Evolutionary conservation across 2,888 invertebrate species (phyloP), one percentile per base, ranked within the genome.

Genomic region (Ptilodon capucinus): DNA sequence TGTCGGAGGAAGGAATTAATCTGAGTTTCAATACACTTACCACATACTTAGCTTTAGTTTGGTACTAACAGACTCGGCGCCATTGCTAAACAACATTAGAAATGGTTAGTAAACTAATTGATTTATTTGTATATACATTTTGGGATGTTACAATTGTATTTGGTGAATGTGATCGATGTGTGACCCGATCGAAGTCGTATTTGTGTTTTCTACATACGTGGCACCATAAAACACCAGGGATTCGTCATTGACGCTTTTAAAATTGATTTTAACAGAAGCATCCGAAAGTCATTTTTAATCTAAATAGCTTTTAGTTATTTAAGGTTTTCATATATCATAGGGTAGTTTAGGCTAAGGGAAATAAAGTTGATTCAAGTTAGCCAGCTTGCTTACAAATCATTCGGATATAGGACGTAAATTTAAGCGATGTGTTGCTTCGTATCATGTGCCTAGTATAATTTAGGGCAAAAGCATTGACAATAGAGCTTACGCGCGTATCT

Each of bases 371-470:
- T 46, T 34, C 52, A 55, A 51, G 46, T 55, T 44, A 62, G 48
- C 54, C 59, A 61, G 72, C 71, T 71, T 73, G 74, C 73, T 70
- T 68, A 59, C 60, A 56, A 65, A 57, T 48, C 59, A 60, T 63
- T 71, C 72, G 71, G 74, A 72, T 60, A 67, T 75, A 74, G 71
- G 73, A 64, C 67, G 62, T 62, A 65, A 71, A 64, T 57, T 64
- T 67, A 68, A 57, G 83, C 74, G 62, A 74, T 84, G 81, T 82
- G 82, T 84, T 79, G 87, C 86, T 88, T 86, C 76, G 71, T 76
- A 57, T 78, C 67, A 74, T 74, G 71, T 79, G 74, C 77, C 59
- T 53, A 68, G 64, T 67, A 54, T 34, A 68, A 69, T 63, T 58
- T 68, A 73, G 66, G 76, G 46, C 64, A 64, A 60, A 17, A 50